Conservation (phyloP, 2,797 vertebrate species). For the Apodemus agrarius region DNA sequence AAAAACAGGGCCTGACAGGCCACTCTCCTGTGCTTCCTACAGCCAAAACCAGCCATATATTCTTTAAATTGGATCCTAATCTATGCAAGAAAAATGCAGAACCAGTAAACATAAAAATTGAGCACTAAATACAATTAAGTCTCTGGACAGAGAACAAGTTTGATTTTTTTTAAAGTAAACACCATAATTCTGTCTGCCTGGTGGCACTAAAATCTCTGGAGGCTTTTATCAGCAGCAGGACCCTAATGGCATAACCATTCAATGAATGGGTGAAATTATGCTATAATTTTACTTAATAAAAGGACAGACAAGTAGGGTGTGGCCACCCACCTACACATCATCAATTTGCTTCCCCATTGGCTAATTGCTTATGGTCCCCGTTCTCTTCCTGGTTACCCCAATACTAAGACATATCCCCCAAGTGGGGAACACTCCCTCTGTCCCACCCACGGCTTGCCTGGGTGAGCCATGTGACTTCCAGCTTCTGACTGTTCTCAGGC, state of each 20-base stretch:
- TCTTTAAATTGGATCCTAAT: constrained; percentile 22
- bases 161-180: constrained; percentile 56
- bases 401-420: not conserved
- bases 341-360: not conserved
- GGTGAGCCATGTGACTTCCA: not conserved
- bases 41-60: not conserved
- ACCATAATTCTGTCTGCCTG: constrained; percentile 27
- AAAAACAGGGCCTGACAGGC: not conserved
- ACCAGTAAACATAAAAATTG: constrained; percentile 43
- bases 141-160: constrained; percentile 56
- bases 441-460: not conserved
- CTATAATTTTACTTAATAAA: constrained; percentile 60
- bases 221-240: constrained; percentile 58
- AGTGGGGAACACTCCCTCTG: not conserved
- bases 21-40: not conserved
- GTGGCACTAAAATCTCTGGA: not conserved
- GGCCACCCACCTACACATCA: not conserved
- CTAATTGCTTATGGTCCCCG: not conserved
- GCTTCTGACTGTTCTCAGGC: not conserved
- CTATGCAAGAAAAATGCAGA: constrained; percentile 46
- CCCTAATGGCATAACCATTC: constrained; percentile 20
- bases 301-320: not conserved
- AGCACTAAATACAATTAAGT: constrained; percentile 66
- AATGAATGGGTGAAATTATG: constrained; percentile 21
- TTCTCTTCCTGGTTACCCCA: not conserved